Evolutionary conservation across 2,113 vertebrate species (phyloP), one percentile per base, ranked within the genome.

Genomic region (Paracanthobrama guichenoti): DNA sequence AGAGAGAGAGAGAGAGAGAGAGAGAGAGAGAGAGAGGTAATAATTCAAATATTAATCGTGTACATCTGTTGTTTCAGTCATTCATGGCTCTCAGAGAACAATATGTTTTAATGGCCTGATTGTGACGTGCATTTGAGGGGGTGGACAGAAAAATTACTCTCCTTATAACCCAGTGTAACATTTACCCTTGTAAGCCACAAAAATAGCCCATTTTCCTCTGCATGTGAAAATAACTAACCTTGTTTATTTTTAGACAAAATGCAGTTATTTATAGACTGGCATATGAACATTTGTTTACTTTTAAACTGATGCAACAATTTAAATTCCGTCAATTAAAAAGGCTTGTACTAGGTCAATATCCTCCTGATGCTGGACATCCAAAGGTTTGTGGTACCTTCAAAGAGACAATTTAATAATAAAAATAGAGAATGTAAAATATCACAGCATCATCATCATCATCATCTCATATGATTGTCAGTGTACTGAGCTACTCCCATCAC

Each of bases 111-210:
- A 86, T 84, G 85, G 84, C 64, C 62, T 59, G 82, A 82, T 46
- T 77, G 85, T 86, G 84, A 88, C 62, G 84, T 73, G 26, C 64
- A 22, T 31, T 84, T 76, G 82, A 82, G 87, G 77, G 78, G 87
- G 84, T 31, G 82, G 86, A 81, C 13, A 81, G 81, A 73, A 88
- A 88, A 71, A 84, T 73, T 11, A 88, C 62, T 81, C 28, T 35
- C 10, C 20, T 53, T 24, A 73, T 88, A 66, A 84, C 60, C 72
- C 18, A 66, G 18, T 69, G 42, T 76, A 77, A 35, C 67, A 72
- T 53, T n/a, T 62, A 67, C 71, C 31, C 67, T 62, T 72, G 14
- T 46, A 77, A 75, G 28, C 62, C 26, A 66, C 82, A 84, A 46
- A 88, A 86, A 88, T 82, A 86, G 78, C 50, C 55, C 31, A 50